A percentile compares a stretch with the other conserved stretches of the same genome.
These are phyloP conservation scores for Polydrusus pterygomalis DNA, from an alignment of 2,888 invertebrate species.

Conservation along the genomic window DNA sequence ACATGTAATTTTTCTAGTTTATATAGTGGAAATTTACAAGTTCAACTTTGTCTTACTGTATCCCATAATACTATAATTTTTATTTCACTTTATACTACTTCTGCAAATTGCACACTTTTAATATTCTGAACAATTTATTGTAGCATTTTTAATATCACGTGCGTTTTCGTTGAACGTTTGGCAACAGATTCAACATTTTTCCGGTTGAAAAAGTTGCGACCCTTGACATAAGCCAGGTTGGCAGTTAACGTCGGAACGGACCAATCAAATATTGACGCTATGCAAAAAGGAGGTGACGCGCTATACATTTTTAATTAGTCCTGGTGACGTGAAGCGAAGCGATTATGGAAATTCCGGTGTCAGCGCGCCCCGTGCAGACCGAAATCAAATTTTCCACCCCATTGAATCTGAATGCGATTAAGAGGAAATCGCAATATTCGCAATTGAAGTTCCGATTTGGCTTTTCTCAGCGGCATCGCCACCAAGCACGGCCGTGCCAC, in stretches of 20 bases:
- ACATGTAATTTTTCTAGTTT: too few relatives aligned
- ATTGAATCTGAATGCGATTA: constrained; percentile 70
- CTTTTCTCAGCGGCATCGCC: constrained; percentile 35
- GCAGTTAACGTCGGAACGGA: constrained; percentile 25
- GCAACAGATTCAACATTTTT: too few relatives aligned
- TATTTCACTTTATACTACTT: too few relatives aligned
- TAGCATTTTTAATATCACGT: too few relatives aligned
- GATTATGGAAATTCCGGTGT: constrained; percentile 70
- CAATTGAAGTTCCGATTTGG: constrained; percentile 31
- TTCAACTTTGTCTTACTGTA: too few relatives aligned
- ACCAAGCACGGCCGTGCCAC: constrained; percentile 30
- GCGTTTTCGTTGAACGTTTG: too few relatives aligned
- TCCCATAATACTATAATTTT: too few relatives aligned
- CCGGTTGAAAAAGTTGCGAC: too few relatives aligned
- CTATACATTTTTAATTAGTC: constrained; percentile 71
- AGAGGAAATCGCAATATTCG: constrained; percentile 64
- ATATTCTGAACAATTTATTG: too few relatives aligned
- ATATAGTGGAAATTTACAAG: too few relatives aligned
- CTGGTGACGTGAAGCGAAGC: constrained; percentile 65
- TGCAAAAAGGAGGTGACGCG: constrained; percentile 64
- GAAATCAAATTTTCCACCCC: constrained; percentile 71
- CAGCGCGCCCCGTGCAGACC: constrained; percentile 66
- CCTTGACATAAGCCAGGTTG: constrained; percentile 4
- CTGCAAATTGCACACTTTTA: too few relatives aligned
- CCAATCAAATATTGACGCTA: constrained; percentile 55